These are phyloP conservation scores for Arnoldichthys spilopterus DNA, from an alignment of 2,797 vertebrate species.

Conservation along the genomic window DNA sequence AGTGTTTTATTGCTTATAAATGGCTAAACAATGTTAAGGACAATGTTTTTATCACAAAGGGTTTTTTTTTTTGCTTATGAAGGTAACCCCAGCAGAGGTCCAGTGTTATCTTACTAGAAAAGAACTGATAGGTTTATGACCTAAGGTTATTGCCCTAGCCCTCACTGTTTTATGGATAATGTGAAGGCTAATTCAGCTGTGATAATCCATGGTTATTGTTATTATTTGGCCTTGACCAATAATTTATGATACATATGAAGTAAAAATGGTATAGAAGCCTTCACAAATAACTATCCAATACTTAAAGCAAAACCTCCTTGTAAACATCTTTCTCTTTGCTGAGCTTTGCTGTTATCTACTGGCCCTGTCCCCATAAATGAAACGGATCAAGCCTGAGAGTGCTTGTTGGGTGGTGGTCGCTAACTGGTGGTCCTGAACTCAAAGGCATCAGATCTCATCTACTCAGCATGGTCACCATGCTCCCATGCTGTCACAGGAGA, in stretches of 20 bases:
- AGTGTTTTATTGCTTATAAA: slow-evolving; percentile 1
- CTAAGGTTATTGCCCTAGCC: no score
- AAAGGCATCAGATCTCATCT: not conserved
- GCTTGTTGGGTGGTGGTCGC: not conserved
- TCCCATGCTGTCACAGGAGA: slow-evolving; percentile 2
- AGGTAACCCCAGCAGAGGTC: slow-evolving; percentile 27
- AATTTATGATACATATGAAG: not conserved
- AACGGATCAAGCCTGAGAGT: not conserved
- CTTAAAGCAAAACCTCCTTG: not conserved
- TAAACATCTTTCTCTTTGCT: not conserved
- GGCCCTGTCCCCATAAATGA: not conserved
- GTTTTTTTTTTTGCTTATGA: slow-evolving; percentile 41
- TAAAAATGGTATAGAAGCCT: not conserved
- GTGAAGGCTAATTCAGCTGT: slow-evolving; percentile 57
- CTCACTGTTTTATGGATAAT: slow-evolving; percentile 63
- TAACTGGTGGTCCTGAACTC: slow-evolving; percentile 20
- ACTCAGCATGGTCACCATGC: not conserved
- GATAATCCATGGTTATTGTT: slow-evolving; percentile 38
- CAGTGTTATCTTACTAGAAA: slow-evolving; percentile 15
- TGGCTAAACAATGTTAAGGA: no score
- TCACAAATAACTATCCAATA: not conserved
- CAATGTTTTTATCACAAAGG: slow-evolving; percentile 19
- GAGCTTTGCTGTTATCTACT: no score
- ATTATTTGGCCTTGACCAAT: slow-evolving; percentile 32
- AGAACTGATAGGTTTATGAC: slow-evolving; percentile 20